Conservation (phyloP, 2,888 invertebrate species). For the Eupithecia centaureata region DNA sequence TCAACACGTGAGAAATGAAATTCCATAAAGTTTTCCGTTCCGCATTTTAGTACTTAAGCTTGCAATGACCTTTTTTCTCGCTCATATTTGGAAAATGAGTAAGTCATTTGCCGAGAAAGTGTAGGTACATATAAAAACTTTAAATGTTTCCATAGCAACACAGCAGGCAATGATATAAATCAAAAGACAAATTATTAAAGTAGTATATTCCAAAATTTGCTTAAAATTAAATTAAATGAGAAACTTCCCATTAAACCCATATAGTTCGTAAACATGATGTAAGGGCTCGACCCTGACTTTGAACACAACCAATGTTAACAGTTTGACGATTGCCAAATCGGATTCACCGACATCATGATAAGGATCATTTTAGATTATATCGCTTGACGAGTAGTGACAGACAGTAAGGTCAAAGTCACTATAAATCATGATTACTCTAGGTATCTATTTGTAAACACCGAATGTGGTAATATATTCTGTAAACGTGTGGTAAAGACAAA, state of each 20-base stretch:
- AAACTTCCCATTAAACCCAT: neutral
- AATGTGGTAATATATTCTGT: conserved; percentile 1
- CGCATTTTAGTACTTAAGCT: too few relatives aligned
- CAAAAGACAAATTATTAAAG: neutral
- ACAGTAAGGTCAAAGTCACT: conserved; percentile 23
- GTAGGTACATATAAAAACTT: too few relatives aligned
- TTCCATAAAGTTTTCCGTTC: too few relatives aligned
- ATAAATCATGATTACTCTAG: conserved; percentile 5
- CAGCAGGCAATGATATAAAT: too few relatives aligned
- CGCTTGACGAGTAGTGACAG: neutral
- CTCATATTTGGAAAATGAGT: too few relatives aligned
- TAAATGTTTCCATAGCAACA: too few relatives aligned
- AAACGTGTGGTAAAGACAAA: neutral
- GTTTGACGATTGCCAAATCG: conserved; percentile 2
- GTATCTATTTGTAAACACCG: neutral
- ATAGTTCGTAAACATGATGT: conserved; percentile 2
- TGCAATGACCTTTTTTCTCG: too few relatives aligned
- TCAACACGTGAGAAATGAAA: too few relatives aligned
- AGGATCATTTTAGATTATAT: conserved; percentile 10
- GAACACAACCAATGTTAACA: conserved; percentile 3
- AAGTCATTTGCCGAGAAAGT: too few relatives aligned
- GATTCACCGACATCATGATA: neutral
- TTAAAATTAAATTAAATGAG: neutral
- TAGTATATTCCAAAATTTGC: neutral
- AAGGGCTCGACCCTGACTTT: neutral